Base-by-base conservation (phyloP, 1,140 invertebrate genomes). In the Trichomalopsis sarcophagae region DNA sequence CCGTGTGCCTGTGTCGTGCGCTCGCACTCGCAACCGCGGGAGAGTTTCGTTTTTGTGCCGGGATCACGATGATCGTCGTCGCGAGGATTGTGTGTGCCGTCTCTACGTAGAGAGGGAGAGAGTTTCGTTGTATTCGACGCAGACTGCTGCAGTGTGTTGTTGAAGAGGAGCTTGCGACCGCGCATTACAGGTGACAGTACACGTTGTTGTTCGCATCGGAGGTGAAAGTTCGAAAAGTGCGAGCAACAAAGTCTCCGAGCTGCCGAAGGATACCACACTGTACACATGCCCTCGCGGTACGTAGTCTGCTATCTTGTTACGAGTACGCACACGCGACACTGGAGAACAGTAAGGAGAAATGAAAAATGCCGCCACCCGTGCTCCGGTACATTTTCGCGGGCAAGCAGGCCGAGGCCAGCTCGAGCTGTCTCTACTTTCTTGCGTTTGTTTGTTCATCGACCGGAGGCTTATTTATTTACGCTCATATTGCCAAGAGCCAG, bases 391-490 rank as follows among this genome's bases (percentile, higher is more conserved):
- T 62, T 62, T 21, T 21, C 55, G 55, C 55, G 17, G 17, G 21
- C 5, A 62, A 62, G 6, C 17, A n/a, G 55, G 55, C 55, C 50
- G 50, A 55, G 50, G 50, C 13, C 40, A 44, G 36, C 47, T 11
- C 14, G 14, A 17, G 13, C 2, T 62, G 55, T n/a, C 55, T 21
- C 55, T 62, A n/a, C 55, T 17, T 62, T n/a, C 17, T 21, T n/a
- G 21, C 55, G 23, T 71, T 71, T 71, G 10, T 27, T 71, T 71
- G 68, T 30, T 71, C 30, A 71, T 71, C 68, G 68, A 71, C 30
- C 68, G 23, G 27, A 5, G 5, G 30, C 27, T 33, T 71, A 33
- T 33, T 71, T 30, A 71, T 71, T 33, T 33, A 30, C 23, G 10
- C 9, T 27, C 13, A 4, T 27, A 71, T 33, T 71, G 68, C 68